Evolutionary conservation across 1,140 invertebrate species (phyloP).

Genomic region (Mizuhopecten yessoensis): DNA sequence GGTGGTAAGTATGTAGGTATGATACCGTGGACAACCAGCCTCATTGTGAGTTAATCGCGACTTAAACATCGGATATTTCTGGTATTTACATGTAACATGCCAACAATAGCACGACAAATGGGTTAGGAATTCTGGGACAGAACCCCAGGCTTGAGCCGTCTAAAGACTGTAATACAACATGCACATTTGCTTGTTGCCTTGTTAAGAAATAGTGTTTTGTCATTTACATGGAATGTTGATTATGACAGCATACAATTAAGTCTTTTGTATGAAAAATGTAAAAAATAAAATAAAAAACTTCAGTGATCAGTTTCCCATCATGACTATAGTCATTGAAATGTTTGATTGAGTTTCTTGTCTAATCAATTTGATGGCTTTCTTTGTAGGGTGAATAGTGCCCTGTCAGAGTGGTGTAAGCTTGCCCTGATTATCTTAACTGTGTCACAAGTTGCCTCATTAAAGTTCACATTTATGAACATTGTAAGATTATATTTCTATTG

Average conservation of each 20-base stretch:
- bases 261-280: background rate
- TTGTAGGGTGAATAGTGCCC: background rate
- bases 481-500: background rate
- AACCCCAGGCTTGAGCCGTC: background rate
- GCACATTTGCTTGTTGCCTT: background rate
- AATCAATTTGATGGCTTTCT: background rate
- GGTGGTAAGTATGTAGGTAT: background rate
- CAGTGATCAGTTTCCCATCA: background rate
- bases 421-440: background rate
- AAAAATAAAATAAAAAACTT: background rate
- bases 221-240: background rate
- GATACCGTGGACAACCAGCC: background rate
- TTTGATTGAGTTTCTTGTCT: background rate
- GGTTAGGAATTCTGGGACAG: background rate
- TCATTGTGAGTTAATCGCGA: conserved; percentile 8
- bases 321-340: background rate
- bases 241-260: background rate
- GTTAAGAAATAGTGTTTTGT: background rate
- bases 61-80: conserved; percentile 24
- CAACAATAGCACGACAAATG: background rate
- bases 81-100: conserved; percentile 1
- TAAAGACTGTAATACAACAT: background rate
- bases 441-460: background rate
- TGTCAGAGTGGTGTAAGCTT: background rate
- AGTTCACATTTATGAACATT: background rate